Evolutionary conservation across 2,113 vertebrate species (phyloP), one percentile per base, ranked within the genome.

Genomic region (Microtus oregoni): DNA sequence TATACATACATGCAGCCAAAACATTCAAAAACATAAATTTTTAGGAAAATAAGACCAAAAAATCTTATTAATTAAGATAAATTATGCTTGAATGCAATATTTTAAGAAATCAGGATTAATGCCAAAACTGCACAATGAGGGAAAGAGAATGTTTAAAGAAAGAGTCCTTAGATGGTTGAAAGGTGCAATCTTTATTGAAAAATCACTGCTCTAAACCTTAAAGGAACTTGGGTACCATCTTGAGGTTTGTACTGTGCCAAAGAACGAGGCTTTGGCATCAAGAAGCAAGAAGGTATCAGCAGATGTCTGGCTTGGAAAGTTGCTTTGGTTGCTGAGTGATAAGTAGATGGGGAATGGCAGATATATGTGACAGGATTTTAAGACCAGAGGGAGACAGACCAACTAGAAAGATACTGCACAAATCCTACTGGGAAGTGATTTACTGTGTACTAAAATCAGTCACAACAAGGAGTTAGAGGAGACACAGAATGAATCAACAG

Each of bases 381-480:
- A 86, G n/a, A 77, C 20, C 17, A 81, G 38, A 94, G 75, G 87
- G 35, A 90, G 52, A 75, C 50, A 92, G 77, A 89, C 55, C 75
- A 91, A 41, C 77, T 81, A 47, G 67, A 85, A 91, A 92, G 47
- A 91, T 86, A 79, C 24, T 50, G 10, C 22, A 76, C 61, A 87
- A 92, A 87, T 92, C 68, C 32, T 90, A 13, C n/a, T n/a, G 61
- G 30, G 86, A 93, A 93, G 35, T 94, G 93, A 87, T 72, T 70
- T 79, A 81, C 50, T 58, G 17, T 89, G 78, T 86, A 73, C 5
- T 20, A 38, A 96, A 86, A 91, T 94, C 77, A 92, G 61, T 81
- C 38, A 79, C 30, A 68, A 79, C 65, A 82, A 91, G 63, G 41
- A 41, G 24, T 79, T 50, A 30, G 32, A 44, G 12, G 28, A 83